Evolutionary conservation across 2,113 vertebrate species (phyloP).

Genomic region (Hoplias malabaricus): DNA sequence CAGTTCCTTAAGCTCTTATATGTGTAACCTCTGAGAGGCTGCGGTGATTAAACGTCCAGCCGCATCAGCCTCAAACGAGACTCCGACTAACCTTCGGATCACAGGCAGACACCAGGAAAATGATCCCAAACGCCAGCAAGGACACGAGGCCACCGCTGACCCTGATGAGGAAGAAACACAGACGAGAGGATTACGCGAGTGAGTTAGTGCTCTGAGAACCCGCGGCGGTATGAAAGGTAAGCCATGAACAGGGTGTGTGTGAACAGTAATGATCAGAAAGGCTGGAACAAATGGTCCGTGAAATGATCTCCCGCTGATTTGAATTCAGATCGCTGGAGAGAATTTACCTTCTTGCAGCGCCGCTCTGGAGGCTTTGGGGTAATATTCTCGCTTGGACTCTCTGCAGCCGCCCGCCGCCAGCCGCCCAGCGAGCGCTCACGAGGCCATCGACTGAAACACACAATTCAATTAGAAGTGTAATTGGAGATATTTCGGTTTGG

Average conservation of each 20-base stretch:
- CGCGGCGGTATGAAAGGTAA: conserved; percentile 38
- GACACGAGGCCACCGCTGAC: conserved; percentile 59
- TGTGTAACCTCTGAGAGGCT: background rate
- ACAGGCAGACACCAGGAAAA: conserved; percentile 68
- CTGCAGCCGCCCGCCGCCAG: conserved; percentile 51
- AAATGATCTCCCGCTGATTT: conserved; percentile 38
- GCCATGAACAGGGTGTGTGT: conserved; percentile 19
- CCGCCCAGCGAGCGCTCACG: conserved; percentile 55
- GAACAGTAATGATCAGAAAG: background rate
- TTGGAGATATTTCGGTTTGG: background rate
- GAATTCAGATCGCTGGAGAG: conserved; percentile 22
- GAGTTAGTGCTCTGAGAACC: conserved; percentile 24
- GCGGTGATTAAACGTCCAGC: background rate
- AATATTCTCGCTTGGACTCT: conserved; percentile 52
- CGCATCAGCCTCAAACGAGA: background rate
- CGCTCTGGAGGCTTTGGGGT: conserved; percentile 50
- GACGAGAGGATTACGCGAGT: conserved; percentile 29
- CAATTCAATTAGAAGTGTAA: conserved; percentile 2
- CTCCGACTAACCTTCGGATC: conserved; percentile 70
- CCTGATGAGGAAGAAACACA: conserved; percentile 48
- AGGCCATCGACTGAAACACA: conserved; percentile 66
- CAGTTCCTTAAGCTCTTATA: background rate
- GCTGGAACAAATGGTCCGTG: conserved; percentile 40
- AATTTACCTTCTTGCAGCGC: conserved; percentile 59
- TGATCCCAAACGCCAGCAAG: conserved; percentile 65